Evolutionary conservation across 2,113 vertebrate species (phyloP), one percentile per base, ranked within the genome.

Genomic region (Microtus montanus): DNA sequence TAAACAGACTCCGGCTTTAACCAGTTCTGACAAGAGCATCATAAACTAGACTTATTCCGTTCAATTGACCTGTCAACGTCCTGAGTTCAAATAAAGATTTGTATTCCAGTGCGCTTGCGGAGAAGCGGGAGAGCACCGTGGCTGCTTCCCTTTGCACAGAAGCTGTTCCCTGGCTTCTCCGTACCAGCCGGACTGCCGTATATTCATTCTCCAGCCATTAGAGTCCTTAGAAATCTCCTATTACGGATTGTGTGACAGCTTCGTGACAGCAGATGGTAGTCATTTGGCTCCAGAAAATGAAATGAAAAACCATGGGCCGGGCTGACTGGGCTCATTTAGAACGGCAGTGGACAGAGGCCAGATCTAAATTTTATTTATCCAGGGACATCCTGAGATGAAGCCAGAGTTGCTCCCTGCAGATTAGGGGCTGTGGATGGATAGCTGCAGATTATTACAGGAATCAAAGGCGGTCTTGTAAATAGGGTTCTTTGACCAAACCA

Each of bases 11-110:
- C 98, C 96, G 97, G 98, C 98, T 98, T 99, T 99, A 99, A 99
- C 98, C 98, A 98, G 97, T 99, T 99, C 98, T 99, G 99, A 99
- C 99, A 99, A 99, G 98, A 98, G 99, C 98, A 99, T 99, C 99
- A 99, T 99, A 99, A 99, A 99, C 98, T 99, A 98, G 98, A 99
- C 99, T 99, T 99, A 99, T 98, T 99, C 99, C 98, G 98, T 99
- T 99, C 99, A 99, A 99, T 99, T 99, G 99, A 99, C 99, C 99
- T 99, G 99, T 99, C 99, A 99, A 98, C 98, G 97, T 99, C 99
- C 99, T 98, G 98, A 99, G 98, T 98, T 98, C 99, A 99, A 99
- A 99, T 99, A 99, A 99, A 99, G 99, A 99, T 99, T 99, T 99
- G 99, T 99, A 99, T 99, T 99, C 98, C 98, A 98, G 98, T 98